Base-by-base conservation (phyloP, 2,888 invertebrate genomes). In the Emmelina monodactyla region DNA sequence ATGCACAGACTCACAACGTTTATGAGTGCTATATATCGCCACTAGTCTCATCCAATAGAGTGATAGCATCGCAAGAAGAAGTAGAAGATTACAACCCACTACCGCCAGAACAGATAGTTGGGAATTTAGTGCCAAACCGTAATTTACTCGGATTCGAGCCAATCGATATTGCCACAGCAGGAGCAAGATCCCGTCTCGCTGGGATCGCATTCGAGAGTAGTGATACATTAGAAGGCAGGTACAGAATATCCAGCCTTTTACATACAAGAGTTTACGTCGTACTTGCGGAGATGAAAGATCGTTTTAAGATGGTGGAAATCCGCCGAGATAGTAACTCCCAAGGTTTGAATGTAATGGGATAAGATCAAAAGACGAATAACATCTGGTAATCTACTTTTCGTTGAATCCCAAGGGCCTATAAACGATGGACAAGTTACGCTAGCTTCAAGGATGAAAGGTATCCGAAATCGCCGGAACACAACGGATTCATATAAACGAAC, bases 1-100 rank as follows among this genome's bases (percentile, higher is more conserved):
- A 33, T 7, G 42, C 40, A 0, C 16, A 14, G 1, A 35, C n/a
- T 4, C 40, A 42, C 9, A 40, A 42, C 11, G 33, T 33, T 0
- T 42, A 42, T 32, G 42, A 42, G n/a, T 37, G 35, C 2, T 42
- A 42, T 10, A 19, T 42, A 1, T 35, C 33, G 0, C 42, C 42
- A 15, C 14, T 37, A 0, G 38, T 40, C 0, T 37, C 38, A 2
- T 32, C 41, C 9, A 19, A 6, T 4, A 3, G 38, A 15, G 41
- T 41, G 0, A 2, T 14, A 9, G 40, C 37, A 4, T 10, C 15
- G 3, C 14, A 14, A 13, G 6, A 29, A 5, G 9, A 29, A 12
- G 5, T 13, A 4, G 11, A 9, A 4, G 12, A 29, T 9, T 29
- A 29, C 14, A 7, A 12, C 3, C 29, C 29, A 12, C 14, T 29